A percentile compares a stretch with the other conserved stretches of the same genome.
Evolutionary conservation across 2,113 vertebrate species (phyloP).

Genomic region (Phaethon lepturus): DNA sequence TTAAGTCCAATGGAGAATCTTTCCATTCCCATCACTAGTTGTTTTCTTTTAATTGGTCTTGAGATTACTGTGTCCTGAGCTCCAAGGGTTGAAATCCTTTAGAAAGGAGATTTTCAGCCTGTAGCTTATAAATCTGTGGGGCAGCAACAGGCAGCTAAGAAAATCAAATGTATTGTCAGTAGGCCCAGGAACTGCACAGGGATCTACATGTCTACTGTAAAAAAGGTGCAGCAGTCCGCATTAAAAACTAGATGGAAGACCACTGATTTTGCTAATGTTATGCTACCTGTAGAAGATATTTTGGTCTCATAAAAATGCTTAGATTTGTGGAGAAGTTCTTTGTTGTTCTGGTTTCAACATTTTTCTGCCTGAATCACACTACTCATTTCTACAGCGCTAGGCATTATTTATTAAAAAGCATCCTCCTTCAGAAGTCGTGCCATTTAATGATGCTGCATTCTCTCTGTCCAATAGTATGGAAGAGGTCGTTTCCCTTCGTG

Average conservation of each 20-base stretch:
- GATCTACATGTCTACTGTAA: neutral
- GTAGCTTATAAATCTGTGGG: neutral
- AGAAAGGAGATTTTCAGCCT: neutral
- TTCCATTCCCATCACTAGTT: slow-evolving; percentile 40
- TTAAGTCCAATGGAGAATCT: slow-evolving; percentile 41
- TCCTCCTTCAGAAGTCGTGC: neutral
- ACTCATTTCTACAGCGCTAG: neutral
- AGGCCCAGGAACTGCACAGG: neutral
- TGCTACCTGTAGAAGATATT: neutral
- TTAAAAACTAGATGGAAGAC: neutral
- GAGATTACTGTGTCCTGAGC: neutral
- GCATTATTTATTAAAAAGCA: neutral
- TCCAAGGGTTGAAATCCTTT: neutral
- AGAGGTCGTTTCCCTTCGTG: neutral
- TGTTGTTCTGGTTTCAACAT: neutral
- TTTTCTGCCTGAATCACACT: neutral
- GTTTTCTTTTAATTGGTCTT: slow-evolving; percentile 11
- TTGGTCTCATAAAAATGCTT: neutral
- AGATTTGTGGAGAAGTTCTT: neutral
- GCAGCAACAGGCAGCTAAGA: neutral
- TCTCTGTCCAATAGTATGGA: neutral
- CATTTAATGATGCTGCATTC: neutral
- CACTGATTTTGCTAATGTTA: neutral
- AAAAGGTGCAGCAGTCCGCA: neutral
- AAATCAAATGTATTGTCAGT: neutral